These are phyloP conservation scores for Antitype chi DNA, from an alignment of 2,888 invertebrate species.

Conservation along the genomic window DNA sequence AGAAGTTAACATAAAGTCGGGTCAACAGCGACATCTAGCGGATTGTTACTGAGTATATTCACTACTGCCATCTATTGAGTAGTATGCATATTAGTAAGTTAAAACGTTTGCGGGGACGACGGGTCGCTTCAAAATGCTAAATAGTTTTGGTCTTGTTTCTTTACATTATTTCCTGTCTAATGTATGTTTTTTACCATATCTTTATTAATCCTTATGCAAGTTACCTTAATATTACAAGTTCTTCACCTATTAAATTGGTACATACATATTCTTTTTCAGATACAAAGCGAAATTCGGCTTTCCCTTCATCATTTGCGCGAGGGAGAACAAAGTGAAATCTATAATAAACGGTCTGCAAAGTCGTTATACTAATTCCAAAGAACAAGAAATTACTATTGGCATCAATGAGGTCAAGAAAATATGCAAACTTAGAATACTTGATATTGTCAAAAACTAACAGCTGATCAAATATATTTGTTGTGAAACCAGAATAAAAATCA, in stretches of 20 bases:
- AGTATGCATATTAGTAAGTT: background rate
- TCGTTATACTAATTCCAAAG: slow-evolving; percentile 88
- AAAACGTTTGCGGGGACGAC: background rate
- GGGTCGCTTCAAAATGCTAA: background rate
- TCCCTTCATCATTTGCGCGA: slow-evolving; percentile 93
- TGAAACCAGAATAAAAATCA: background rate
- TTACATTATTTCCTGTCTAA: background rate
- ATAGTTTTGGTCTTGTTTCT: background rate
- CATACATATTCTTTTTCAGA: slow-evolving; percentile 75
- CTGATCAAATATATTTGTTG: slow-evolving; percentile 1
- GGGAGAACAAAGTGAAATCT: slow-evolving; percentile 91
- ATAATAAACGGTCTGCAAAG: slow-evolving; percentile 90
- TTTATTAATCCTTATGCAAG: background rate
- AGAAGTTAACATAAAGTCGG: background rate
- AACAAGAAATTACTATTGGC: slow-evolving; percentile 90
- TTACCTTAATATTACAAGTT: background rate
- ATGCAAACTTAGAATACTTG: slow-evolving; percentile 90
- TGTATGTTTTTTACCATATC: background rate
- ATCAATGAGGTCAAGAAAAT: slow-evolving; percentile 93
- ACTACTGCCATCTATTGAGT: slow-evolving; percentile 62
- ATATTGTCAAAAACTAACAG: slow-evolving; percentile 80
- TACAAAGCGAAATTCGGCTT: slow-evolving; percentile 92
- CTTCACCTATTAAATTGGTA: background rate
- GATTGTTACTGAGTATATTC: background rate
- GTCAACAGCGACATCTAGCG: slow-evolving; percentile 37